These are phyloP conservation scores for Botrylloides violaceus DNA, from an alignment of 23 tunicate species.

Conservation along the genomic window DNA sequence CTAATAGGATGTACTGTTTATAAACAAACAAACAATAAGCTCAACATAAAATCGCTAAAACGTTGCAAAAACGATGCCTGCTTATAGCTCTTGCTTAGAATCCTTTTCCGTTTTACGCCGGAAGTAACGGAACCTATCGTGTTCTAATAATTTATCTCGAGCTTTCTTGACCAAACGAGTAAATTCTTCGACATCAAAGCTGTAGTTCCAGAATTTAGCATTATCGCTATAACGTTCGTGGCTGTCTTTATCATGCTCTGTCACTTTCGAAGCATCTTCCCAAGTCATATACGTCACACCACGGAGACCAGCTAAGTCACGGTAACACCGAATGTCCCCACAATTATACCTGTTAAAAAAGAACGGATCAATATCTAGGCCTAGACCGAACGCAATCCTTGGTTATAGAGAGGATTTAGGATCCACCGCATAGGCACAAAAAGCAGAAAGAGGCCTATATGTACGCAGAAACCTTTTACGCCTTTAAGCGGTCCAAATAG, in stretches of 20 bases:
- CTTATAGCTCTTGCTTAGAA: too few relatives aligned
- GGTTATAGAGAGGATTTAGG: too few relatives aligned
- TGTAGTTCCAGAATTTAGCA: slow-evolving; percentile 40
- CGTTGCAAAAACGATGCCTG: too few relatives aligned
- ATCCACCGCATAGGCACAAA: too few relatives aligned
- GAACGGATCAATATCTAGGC: background rate
- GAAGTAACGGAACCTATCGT: slow-evolving; percentile 10
- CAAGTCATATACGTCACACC: slow-evolving; percentile 74
- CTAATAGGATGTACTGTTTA: too few relatives aligned
- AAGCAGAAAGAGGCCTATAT: too few relatives aligned
- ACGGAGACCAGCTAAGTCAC: slow-evolving; percentile 61
- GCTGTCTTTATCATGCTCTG: slow-evolving; percentile 27
- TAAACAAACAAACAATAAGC: too few relatives aligned
- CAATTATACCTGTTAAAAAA: slow-evolving; percentile 49
- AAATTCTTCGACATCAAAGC: slow-evolving; percentile 35
- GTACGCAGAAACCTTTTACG: too few relatives aligned
- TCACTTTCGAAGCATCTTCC: slow-evolving; percentile 38
- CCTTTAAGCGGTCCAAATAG: too few relatives aligned
- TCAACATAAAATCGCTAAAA: too few relatives aligned
- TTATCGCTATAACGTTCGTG: slow-evolving; percentile 6
- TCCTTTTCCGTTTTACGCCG: too few relatives aligned
- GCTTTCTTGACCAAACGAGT: slow-evolving; percentile 19
- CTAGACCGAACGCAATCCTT: too few relatives aligned
- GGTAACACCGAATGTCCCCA: slow-evolving; percentile 48
- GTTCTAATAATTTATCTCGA: background rate